Percentiles rank a stretch among this genome's conserved stretches.
phyloP scores from a whole-genome alignment of 2,888 invertebrate species.

The Ctenicera cuprea region DNA sequence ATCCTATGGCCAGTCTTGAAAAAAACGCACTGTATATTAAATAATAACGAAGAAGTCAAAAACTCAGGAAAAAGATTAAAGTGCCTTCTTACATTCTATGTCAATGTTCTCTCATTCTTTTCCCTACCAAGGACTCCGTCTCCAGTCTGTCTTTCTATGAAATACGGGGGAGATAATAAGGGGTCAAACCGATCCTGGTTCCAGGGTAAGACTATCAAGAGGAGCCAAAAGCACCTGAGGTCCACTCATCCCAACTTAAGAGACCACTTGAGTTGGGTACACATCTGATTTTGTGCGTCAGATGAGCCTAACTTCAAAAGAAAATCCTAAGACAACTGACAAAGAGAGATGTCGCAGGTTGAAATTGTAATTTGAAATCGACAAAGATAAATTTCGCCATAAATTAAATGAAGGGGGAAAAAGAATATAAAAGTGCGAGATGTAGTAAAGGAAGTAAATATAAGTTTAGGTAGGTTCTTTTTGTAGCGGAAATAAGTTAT shows the following conservation, averaged over 20 bases:
- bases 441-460: too few species aligned
- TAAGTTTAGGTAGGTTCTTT: too few species aligned
- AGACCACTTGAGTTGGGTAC: slow-evolving; percentile 25
- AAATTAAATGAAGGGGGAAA: too few species aligned
- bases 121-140: not conserved
- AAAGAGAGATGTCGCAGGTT: slow-evolving; percentile 7
- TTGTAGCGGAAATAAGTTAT: too few species aligned
- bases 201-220: slow-evolving; percentile 23
- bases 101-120: slow-evolving; percentile 12
- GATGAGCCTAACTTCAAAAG: slow-evolving; percentile 11
- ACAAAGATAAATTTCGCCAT: too few species aligned
- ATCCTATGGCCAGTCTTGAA: too few species aligned
- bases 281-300: slow-evolving; percentile 30
- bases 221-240: slow-evolving; percentile 31
- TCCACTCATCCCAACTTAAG: slow-evolving; percentile 30
- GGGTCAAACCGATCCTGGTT: slow-evolving; percentile 25
- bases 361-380: not conserved
- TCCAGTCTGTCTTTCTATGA: slow-evolving; percentile 8
- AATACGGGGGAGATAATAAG: slow-evolving; percentile 13
- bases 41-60: not conserved
- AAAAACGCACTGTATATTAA: too few species aligned
- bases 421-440: too few species aligned
- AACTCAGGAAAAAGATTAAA: not conserved
- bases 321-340: slow-evolving; percentile 7
- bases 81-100: slow-evolving; percentile 3